A percentile compares a stretch with the other conserved stretches of the same genome.
Conservation (phyloP, 2,888 invertebrate genomes). For the Drosophila suboccidentalis region DNA sequence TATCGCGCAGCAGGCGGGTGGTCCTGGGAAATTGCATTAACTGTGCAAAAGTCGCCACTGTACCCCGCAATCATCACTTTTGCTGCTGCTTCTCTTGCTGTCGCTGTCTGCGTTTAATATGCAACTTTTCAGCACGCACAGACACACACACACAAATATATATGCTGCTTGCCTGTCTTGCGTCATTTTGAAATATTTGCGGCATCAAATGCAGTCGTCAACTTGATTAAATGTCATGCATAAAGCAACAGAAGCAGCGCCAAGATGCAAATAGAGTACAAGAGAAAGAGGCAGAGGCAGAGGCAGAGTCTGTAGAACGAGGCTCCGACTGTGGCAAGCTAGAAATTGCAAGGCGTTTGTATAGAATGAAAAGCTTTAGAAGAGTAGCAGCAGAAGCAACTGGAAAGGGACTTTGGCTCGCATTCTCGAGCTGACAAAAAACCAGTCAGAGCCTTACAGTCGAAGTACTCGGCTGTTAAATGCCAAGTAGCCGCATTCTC, state of each 20-base stretch:
- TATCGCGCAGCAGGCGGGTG: constrained; percentile 73
- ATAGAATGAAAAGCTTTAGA: constrained; percentile 54
- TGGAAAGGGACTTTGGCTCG: constrained; percentile 20
- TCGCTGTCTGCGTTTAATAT: constrained; percentile 77
- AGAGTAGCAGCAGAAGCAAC: constrained; percentile 19
- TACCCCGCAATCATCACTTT: constrained; percentile 9
- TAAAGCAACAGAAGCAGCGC: constrained; percentile 74
- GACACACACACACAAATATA: constrained; percentile 11
- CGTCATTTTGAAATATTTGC: constrained; percentile 82
- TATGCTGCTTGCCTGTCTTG: constrained; percentile 59
- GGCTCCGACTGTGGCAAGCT: constrained; percentile 40
- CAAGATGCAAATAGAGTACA: constrained; percentile 37
- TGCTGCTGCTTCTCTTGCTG: constrained; percentile 35
- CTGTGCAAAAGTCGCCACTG: constrained; percentile 69
- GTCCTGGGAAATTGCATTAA: constrained; percentile 76
- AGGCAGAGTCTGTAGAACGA: constrained; percentile 13
- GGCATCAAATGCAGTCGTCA: constrained; percentile 82
- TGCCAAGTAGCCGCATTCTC: neutral
- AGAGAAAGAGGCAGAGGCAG: constrained; percentile 21
- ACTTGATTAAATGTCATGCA: constrained; percentile 82
- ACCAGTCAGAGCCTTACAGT: neutral
- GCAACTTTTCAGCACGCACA: constrained; percentile 70
- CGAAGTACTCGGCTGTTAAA: neutral
- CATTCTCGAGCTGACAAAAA: constrained; percentile 29
- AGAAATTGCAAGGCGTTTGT: constrained; percentile 69